phyloP scores from a whole-genome alignment of 2,888 invertebrate species.

The Euplagia quadripunctaria region DNA sequence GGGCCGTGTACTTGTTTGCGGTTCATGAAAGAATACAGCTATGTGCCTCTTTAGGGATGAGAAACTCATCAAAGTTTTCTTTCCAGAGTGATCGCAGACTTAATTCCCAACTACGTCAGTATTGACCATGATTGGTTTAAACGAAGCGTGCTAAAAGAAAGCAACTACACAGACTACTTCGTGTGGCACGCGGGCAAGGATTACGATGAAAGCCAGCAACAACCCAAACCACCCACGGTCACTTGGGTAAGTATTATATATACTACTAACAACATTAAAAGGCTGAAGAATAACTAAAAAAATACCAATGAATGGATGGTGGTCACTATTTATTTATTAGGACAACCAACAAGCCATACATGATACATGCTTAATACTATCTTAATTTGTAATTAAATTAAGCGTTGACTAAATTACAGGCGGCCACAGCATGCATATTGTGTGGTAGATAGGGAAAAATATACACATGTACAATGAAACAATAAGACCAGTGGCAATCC shows the following conservation, averaged over 20 bases:
- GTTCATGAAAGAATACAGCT: not conserved
- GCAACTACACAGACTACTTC: constrained; percentile 91
- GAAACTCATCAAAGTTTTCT: not conserved
- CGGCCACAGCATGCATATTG: no score
- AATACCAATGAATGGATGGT: no score
- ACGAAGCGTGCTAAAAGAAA: constrained; percentile 87
- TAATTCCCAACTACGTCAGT: constrained; percentile 92
- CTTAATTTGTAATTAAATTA: no score
- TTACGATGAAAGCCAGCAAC: constrained; percentile 61
- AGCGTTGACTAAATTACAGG: no score
- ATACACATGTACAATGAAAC: no score
- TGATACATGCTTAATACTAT: no score
- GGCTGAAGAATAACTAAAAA: not conserved
- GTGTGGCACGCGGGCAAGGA: constrained; percentile 89
- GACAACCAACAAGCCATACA: no score
- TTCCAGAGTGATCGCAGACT: constrained; percentile 89
- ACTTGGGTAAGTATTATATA: constrained; percentile 89
- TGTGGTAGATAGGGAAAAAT: no score
- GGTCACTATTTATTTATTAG: no score
- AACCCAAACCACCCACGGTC: constrained; percentile 82
- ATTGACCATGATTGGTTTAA: constrained; percentile 91
- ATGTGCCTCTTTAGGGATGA: not conserved
- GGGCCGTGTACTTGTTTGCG: no score
- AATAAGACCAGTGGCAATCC: no score
- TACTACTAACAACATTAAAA: not conserved